Base-by-base conservation (phyloP, 2,113 vertebrate genomes). In the Lontra canadensis region DNA sequence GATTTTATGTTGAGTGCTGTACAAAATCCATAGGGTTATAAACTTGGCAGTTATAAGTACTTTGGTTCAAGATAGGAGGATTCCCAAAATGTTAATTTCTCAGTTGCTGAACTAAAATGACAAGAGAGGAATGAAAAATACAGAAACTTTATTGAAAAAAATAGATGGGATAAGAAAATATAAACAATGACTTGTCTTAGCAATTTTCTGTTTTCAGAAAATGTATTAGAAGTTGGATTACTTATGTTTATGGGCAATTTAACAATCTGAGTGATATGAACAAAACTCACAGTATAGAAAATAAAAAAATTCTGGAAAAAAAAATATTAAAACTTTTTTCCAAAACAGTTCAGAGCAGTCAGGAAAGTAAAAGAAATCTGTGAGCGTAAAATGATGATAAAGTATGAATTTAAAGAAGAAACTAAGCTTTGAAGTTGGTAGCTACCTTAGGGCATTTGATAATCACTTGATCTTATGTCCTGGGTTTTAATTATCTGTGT, bases 361-460 rank as follows among this genome's bases (percentile, higher is more conserved):
- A 94, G 82, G 57, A 76, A 86, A 63, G 15, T 55, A 18, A 79
- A 49, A 23, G 23, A 61, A 59, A 90, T 29, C 4, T 31, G 10
- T 65, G 71, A 88, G 31, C 15, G 10, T 71, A 65, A 85, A 90
- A 71, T 55, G 76, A 90, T 31, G 73, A 93, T 26, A 80, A 85
- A 97, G 36, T 34, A 25, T 86, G 57, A 95, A 93, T 85, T 97
- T 39, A 92, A 88, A 97, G 61, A 88, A 57, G n/a, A 84, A 92
- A 84, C 11, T 4, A 47, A 94, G 29, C 84, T 95, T 94, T 94
- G 80, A 95, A 97, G 90, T 96, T 55, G 26, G 36, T 55, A 79
- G 31, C 34, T 96, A 69, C 93, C 69, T 82, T 67, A 1, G 59
- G 93, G 49, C 20, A 65, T 47, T 88, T 84, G 34, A 80, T 80